Conservation (phyloP, 2,797 vertebrate genomes). For the Anniella stebbinsi region DNA sequence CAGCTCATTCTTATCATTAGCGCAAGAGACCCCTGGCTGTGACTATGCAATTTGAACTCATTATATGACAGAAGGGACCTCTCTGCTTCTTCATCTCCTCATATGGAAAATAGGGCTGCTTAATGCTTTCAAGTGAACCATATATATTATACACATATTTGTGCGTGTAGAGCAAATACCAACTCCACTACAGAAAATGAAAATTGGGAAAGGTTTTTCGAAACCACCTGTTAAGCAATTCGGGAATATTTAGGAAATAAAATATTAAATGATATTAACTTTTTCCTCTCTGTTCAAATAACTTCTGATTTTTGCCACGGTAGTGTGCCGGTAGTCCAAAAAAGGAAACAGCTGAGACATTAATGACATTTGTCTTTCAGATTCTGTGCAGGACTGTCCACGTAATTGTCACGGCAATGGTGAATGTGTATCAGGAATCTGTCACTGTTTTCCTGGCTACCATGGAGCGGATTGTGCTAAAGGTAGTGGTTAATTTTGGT, state of each 20-base stretch:
- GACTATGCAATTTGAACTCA: slow-evolving; percentile 13
- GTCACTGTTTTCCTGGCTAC: slow-evolving; percentile 98
- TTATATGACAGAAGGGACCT: slow-evolving; percentile 28
- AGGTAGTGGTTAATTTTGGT: slow-evolving; percentile 81
- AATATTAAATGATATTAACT: not conserved
- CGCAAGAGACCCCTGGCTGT: slow-evolving; percentile 6
- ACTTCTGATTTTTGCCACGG: too few relatives aligned
- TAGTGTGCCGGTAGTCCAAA: not conserved
- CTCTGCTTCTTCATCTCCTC: not conserved
- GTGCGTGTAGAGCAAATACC: not conserved
- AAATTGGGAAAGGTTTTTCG: not conserved
- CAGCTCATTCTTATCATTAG: slow-evolving; percentile 16
- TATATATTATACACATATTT: too few relatives aligned
- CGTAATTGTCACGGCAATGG: slow-evolving; percentile 98
- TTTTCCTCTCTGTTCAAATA: not conserved
- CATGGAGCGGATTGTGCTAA: slow-evolving; percentile 97
- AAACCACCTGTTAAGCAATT: not conserved
- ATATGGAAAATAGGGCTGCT: not conserved
- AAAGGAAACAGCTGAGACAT: not conserved
- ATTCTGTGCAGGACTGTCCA: slow-evolving; percentile 98
- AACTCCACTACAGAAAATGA: slow-evolving; percentile 15
- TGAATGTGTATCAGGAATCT: slow-evolving; percentile 96
- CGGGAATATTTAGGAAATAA: not conserved
- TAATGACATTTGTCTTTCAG: slow-evolving; percentile 77
- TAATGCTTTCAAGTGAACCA: slow-evolving; percentile 21